Evolutionary conservation across 2,113 vertebrate species (phyloP).

Genomic region (Ailurus styani): DNA sequence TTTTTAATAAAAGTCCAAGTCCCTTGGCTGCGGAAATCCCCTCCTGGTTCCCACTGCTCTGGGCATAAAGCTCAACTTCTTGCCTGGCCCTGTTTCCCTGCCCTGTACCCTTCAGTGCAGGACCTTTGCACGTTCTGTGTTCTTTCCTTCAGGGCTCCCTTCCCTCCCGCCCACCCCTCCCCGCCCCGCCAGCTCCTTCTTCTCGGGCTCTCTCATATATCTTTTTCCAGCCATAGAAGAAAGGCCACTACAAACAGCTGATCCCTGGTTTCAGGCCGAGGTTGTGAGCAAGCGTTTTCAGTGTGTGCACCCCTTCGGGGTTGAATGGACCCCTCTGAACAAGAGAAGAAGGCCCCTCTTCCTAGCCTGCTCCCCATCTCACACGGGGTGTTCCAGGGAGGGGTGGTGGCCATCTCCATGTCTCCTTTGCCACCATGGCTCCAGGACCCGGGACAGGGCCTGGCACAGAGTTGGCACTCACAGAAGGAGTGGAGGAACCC

Average conservation of each 20-base stretch:
- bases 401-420: too few relatives aligned
- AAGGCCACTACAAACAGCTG: background rate
- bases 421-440: background rate
- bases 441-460: background rate
- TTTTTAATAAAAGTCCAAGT: background rate
- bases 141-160: background rate
- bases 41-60: background rate
- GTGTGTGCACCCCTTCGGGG: background rate
- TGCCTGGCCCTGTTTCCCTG: background rate
- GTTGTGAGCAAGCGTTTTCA: background rate
- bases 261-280: background rate
- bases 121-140: background rate
- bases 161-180: rapidly evolving
- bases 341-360: background rate
- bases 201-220: rapidly evolving
- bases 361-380: background rate
- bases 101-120: background rate
- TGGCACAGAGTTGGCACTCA: background rate
- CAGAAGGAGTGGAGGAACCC: background rate
- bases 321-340: background rate
- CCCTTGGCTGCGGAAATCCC: background rate
- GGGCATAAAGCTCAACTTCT: background rate
- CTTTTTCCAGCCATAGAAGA: background rate
- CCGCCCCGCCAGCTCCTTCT: background rate
- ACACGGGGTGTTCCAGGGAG: background rate